Percentiles rank a stretch among this genome's conserved stretches.
Evolutionary conservation across 2,797 vertebrate genomes (phyloP).

Genomic region (Danio jaintianensis): DNA sequence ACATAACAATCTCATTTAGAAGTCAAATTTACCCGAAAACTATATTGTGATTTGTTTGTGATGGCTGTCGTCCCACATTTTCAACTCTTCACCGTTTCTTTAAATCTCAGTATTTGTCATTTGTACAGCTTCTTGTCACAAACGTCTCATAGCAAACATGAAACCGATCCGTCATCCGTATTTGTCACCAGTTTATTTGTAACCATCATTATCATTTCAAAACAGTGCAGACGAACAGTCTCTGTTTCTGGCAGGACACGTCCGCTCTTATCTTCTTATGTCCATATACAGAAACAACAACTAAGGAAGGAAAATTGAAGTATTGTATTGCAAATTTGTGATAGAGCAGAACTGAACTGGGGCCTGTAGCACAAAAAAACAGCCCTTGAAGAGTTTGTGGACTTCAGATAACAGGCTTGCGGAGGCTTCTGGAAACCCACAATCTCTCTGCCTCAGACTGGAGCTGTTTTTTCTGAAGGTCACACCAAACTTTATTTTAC

Average conservation of each 20-base stretch:
- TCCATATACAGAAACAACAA: slow-evolving; percentile 31
- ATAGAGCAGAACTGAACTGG: slow-evolving; percentile 7
- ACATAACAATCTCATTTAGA: neutral
- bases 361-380: neutral
- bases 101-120: neutral
- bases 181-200: slow-evolving; percentile 37
- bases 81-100: neutral
- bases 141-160: slow-evolving; percentile 10
- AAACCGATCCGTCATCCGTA: slow-evolving; percentile 35
- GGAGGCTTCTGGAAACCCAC: slow-evolving; percentile 8
- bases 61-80: neutral
- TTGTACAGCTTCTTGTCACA: slow-evolving; percentile 19
- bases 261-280: slow-evolving; percentile 44
- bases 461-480: slow-evolving; percentile 50
- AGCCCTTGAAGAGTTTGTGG: slow-evolving; percentile 11
- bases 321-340: slow-evolving; percentile 20
- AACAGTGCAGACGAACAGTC: slow-evolving; percentile 4
- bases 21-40: neutral
- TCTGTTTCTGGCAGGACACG: slow-evolving; percentile 24
- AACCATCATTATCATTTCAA: slow-evolving; percentile 37
- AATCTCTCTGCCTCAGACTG: slow-evolving; percentile 60
- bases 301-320: neutral
- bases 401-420: slow-evolving; percentile 9
- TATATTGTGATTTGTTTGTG: neutral
- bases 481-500: neutral